Conservation (phyloP, 2,888 invertebrate genomes). For the Icerya purchasi region DNA sequence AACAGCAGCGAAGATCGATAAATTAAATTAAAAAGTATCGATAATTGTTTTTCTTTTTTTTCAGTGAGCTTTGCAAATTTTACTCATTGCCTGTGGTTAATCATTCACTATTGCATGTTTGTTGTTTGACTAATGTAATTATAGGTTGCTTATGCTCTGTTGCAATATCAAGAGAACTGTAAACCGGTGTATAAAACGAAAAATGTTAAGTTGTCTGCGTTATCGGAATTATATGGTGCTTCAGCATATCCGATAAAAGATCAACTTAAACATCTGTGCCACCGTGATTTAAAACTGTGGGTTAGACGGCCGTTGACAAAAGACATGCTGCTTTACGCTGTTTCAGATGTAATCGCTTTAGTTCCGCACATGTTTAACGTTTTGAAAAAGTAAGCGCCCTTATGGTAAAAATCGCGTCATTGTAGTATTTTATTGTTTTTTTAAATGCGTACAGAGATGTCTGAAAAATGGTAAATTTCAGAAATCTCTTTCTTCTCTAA, state of each 20-base stretch:
- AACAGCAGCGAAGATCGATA: no score
- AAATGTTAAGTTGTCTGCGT: slow-evolving; percentile 71
- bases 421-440: no score
- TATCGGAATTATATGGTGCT: slow-evolving; percentile 74
- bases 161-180: slow-evolving; percentile 71
- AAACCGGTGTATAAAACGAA: slow-evolving; percentile 88
- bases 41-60: no score
- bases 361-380: slow-evolving; percentile 62
- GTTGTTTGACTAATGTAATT: no score
- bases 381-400: slow-evolving; percentile 33
- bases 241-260: slow-evolving; percentile 79
- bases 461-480: no score
- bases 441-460: no score
- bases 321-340: slow-evolving; percentile 79
- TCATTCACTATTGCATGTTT: no score
- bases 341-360: slow-evolving; percentile 67
- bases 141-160: slow-evolving; percentile 67
- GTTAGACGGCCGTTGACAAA: slow-evolving; percentile 65
- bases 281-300: slow-evolving; percentile 66
- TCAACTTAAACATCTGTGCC: slow-evolving; percentile 63
- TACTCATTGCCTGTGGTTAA: no score
- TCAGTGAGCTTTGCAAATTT: no score
- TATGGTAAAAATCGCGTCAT: no score
- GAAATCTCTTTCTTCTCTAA: no score
- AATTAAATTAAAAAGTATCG: no score